Evolutionary conservation across 1,140 invertebrate genomes (phyloP), one percentile per base, ranked within the genome.

Genomic region (Solen grandis): DNA sequence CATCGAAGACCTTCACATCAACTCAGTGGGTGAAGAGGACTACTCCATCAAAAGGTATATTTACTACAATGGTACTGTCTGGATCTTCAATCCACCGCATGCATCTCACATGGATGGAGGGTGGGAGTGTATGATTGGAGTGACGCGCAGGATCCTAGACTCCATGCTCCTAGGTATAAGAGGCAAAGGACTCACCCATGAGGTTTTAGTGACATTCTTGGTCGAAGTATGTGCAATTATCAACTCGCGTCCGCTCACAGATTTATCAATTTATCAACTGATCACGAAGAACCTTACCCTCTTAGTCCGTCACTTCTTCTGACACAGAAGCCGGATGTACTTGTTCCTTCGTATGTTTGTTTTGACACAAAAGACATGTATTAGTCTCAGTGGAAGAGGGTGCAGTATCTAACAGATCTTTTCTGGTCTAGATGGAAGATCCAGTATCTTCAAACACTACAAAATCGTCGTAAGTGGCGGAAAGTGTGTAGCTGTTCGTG

Each of bases 401-500:
- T 80, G 16, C 82, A 80, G 38, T 60, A 59, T 29, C 50, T 83
- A 8, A 41, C 76, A 19, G 22, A 78, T 31, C 33, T 4, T 25
- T 74, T 83, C 19, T 80, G 60, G 82, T 10, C 35, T n/a, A 55
- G 82, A 36, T 83, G 76, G 82, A 55, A 52, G 19, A 66, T 36
- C 29, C 60, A 83, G 36, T 83, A 80, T 60, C 46, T 79, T 31
- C 55, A 35, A 25, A 74, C 74, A 31, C 41, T 82, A 29, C 46
- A 74, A 22, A 13, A 4, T n/a, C 22, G 79, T 14, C 29, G 50
- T 33, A 27, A 25, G 22, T 82, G 36, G 55, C 50, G 52, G 19
- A 50, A 50, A 36, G 25, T 25, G 54, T 57, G 8, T 82, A 0
- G 46, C 19, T 31, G 63, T 57, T 5, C 52, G 52, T 29, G 72